Conservation (phyloP, 2,888 invertebrate genomes). For the Athripsodes cinereus region DNA sequence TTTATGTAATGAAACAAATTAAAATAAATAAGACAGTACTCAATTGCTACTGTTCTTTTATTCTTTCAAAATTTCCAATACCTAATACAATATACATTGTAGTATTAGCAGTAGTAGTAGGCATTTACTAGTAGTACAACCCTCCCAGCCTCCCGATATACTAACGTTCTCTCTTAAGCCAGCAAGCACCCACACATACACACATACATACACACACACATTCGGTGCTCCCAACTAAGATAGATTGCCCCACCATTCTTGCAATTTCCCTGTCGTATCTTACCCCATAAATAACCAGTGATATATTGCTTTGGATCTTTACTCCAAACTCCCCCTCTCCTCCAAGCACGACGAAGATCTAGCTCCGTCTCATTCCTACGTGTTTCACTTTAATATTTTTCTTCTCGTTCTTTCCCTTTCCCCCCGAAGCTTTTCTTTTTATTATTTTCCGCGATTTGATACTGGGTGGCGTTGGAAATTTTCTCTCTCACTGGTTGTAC, state of each 20-base stretch:
- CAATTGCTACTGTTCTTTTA: too few species aligned
- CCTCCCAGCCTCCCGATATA: constrained; percentile 38
- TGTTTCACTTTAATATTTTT: constrained; percentile 6
- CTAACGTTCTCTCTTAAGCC: constrained; percentile 33
- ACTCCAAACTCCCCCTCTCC: constrained; percentile 19
- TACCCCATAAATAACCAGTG: constrained; percentile 80
- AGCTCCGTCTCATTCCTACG: constrained; percentile 10
- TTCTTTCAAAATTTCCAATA: too few species aligned
- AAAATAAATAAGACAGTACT: too few species aligned
- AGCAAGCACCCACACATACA: constrained; percentile 2
- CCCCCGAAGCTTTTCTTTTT: constrained; percentile 18
- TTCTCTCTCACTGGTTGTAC: background rate
- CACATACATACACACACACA: constrained; percentile 32
- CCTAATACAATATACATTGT: too few species aligned
- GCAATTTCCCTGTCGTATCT: constrained; percentile 92
- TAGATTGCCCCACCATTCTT: constrained; percentile 89
- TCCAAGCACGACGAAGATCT: constrained; percentile 15
- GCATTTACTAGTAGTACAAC: constrained; percentile 12
- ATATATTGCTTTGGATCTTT: constrained; percentile 64
- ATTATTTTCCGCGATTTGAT: constrained; percentile 13
- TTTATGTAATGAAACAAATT: too few species aligned
- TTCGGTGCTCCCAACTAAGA: constrained; percentile 63
- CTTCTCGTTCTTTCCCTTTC: constrained; percentile 16
- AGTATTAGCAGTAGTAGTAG: too few species aligned
- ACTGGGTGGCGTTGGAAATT: constrained; percentile 25